Evolutionary conservation across 2,113 vertebrate species (phyloP), one percentile per base, ranked within the genome.

Genomic region (Parus major): DNA sequence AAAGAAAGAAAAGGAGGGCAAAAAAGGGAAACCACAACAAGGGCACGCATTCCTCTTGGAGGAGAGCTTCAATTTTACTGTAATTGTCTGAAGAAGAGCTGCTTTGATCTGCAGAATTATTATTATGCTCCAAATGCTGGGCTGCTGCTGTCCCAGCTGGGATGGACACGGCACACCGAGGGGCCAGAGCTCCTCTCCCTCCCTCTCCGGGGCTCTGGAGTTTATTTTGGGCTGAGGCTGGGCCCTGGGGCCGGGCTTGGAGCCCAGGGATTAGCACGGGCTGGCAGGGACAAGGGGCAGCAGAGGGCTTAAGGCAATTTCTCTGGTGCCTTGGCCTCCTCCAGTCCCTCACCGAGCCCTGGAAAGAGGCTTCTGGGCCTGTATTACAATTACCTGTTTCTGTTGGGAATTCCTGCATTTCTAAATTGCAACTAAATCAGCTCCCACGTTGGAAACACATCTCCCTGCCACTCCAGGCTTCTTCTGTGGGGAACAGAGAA

Each of bases 41-140:
- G 96, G 96, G 95, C 95, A 97, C 35, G 10, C 95, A 28, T 95
- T 98, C 89, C 95, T 98, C 97, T 97, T 97, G 94, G 94, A 97
- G 97, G 96, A 98, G 97, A 97, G 97, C 97, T 97, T 98, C 97
- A 97, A 98, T 98, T 98, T 98, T 97, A 97, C 97, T 98, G 97
- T 97, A 98, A 98, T 98, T 98, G 98, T 98, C 97, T 98, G 97
- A 97, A 95, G 97, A 98, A 94, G 73, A 96, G 96, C 96, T 50
- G 96, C 98, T 98, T 98, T 98, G 98, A 98, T 98, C 97, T 98
- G 95, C 93, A 96, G 96, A 97, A 98, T 97, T 97, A 97, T 98
- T 96, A 96, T 95, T 95, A 86, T 88, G 95, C 94, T 92, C 88
- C 94, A 84, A 96, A 95, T 36, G 96, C 93, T 11, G 42, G 86